A percentile compares a stretch with the other conserved stretches of the same genome.
Conservation (phyloP, 2,797 vertebrate species). For the Catharus ustulatus region DNA sequence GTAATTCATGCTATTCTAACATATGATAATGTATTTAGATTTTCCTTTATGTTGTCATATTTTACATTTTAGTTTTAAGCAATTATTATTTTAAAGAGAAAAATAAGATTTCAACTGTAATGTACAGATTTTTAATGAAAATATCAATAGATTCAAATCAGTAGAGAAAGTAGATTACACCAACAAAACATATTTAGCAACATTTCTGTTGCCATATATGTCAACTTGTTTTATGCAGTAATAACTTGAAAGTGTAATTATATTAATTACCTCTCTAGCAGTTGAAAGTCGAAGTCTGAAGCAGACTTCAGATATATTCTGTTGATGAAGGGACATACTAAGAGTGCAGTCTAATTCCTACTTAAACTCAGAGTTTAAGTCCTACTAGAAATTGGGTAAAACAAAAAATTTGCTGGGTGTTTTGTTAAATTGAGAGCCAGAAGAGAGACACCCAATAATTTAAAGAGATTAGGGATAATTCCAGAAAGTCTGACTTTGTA, state of each 20-base stretch:
- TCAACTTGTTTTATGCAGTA: conserved; percentile 2
- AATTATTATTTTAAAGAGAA: neutral
- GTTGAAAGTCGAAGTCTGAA: neutral
- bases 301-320: neutral
- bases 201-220: neutral
- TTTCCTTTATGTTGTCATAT: neutral
- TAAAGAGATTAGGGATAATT: neutral
- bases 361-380: neutral
- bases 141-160: neutral
- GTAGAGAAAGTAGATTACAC: neutral
- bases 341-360: neutral
- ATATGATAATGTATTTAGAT: neutral
- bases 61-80: neutral
- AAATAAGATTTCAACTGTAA: neutral
- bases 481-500: neutral
- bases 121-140: neutral
- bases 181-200: neutral
- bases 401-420: neutral
- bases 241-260: neutral
- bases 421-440: neutral
- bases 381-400: neutral
- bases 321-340: neutral
- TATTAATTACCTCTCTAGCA: neutral
- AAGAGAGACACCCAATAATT: neutral
- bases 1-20: neutral